These are phyloP conservation scores for Gymnoscelis rufifasciata DNA, from an alignment of 2,888 invertebrate genomes.

Conservation along the genomic window DNA sequence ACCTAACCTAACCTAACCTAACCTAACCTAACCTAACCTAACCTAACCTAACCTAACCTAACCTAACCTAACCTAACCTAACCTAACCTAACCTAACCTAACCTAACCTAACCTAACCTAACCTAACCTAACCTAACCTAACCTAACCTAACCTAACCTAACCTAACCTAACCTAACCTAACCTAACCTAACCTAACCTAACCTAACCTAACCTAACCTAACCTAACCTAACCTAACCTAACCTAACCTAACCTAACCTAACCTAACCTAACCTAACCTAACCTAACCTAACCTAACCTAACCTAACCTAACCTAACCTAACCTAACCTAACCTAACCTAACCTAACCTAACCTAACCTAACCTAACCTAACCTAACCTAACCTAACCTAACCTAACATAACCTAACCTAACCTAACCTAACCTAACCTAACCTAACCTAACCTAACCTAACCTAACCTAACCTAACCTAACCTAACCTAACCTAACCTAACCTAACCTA, in stretches of 20 bases:
- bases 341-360: not conserved
- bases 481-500: not conserved
- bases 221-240: not conserved
- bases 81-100: not conserved
- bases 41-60: not conserved
- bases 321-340: not conserved
- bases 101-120: not conserved
- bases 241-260: not conserved
- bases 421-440: not conserved
- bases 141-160: not conserved
- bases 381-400: not conserved
- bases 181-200: not conserved
- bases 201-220: not conserved
- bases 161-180: not conserved
- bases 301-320: not conserved
- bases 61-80: not conserved
- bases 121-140: not conserved
- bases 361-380: not conserved
- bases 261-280: not conserved
- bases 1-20: not conserved
- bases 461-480: not conserved
- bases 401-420: too few relatives aligned
- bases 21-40: not conserved
- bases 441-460: not conserved
- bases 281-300: not conserved